These are phyloP conservation scores for Cydia pomonella DNA, from an alignment of 1,140 invertebrate genomes.

Conservation along the genomic window DNA sequence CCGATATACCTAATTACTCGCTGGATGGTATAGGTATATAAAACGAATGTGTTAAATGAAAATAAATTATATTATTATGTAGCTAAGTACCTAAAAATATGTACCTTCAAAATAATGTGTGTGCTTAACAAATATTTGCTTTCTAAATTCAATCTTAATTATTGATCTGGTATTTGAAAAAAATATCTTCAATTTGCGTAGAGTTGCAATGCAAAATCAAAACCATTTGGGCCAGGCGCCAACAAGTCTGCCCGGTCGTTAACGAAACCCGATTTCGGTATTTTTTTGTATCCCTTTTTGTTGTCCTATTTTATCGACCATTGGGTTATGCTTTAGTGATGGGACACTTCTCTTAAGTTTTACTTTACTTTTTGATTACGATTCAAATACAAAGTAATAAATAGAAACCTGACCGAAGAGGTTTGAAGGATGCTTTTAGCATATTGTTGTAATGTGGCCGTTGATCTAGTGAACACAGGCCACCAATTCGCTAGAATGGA, in stretches of 20 bases:
- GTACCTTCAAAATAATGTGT: not conserved
- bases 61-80: too few species aligned
- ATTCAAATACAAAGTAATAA: not conserved
- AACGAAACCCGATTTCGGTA: conserved; percentile 35
- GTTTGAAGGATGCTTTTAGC: too few species aligned
- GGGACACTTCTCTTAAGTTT: conserved; percentile 3
- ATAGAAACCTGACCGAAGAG: too few species aligned
- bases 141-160: not conserved
- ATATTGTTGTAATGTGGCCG: too few species aligned
- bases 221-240: conserved; percentile 35
- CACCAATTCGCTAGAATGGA: too few species aligned
- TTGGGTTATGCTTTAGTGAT: conserved; percentile 7
- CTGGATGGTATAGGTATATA: not conserved
- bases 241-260: conserved; percentile 32
- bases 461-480: too few species aligned
- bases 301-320: conserved; percentile 27
- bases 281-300: conserved; percentile 46
- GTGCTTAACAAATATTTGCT: not conserved
- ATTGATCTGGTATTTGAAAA: not conserved
- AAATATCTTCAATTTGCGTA: conserved; percentile 2
- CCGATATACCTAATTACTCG: not conserved
- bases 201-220: conserved; percentile 43
- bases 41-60: too few species aligned
- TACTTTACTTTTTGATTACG: not conserved
- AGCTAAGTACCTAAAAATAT: too few species aligned